A percentile compares a stretch with the other conserved stretches of the same genome.
phyloP scores from a whole-genome alignment of 2,888 invertebrate species.

The Ellobium chinense region DNA sequence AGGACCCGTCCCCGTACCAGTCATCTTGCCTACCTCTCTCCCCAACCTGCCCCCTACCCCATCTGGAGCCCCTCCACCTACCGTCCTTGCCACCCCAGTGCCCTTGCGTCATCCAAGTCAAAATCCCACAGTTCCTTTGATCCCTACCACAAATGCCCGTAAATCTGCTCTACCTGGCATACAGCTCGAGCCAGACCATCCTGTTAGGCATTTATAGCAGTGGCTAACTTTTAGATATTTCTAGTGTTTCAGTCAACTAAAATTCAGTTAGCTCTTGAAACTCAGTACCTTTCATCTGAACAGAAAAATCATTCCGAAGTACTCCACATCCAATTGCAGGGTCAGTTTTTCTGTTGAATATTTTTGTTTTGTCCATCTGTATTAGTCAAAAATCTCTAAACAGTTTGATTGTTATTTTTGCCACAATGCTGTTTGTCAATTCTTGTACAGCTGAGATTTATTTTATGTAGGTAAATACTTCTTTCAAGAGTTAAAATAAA shows the following conservation, averaged over 20 bases:
- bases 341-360: background rate
- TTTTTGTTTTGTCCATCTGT: background rate
- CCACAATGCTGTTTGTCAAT: too few relatives aligned
- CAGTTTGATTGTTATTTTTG: too few relatives aligned
- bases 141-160: slow-evolving; percentile 11
- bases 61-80: slow-evolving; percentile 29
- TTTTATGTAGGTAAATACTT: too few relatives aligned
- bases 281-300: too few relatives aligned
- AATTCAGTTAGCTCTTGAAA: too few relatives aligned
- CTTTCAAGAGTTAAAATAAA: too few relatives aligned
- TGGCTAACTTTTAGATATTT: too few relatives aligned
- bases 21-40: slow-evolving; percentile 20
- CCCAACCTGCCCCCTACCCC: slow-evolving; percentile 29
- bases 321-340: background rate
- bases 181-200: slow-evolving; percentile 35
- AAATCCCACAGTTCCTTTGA: slow-evolving; percentile 9
- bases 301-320: too few relatives aligned
- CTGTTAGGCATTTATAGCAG: slow-evolving; percentile 46
- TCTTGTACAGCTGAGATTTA: too few relatives aligned
- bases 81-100: background rate
- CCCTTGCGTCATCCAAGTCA: slow-evolving; percentile 1
- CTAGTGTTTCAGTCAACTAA: too few relatives aligned
- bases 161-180: slow-evolving; percentile 26
- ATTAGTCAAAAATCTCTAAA: background rate
- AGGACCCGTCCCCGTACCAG: slow-evolving; percentile 1